Percentiles rank a stretch among this genome's conserved stretches.
Evolutionary conservation across 2,797 vertebrate genomes (phyloP).

Genomic region (Leuciscus waleckii): DNA sequence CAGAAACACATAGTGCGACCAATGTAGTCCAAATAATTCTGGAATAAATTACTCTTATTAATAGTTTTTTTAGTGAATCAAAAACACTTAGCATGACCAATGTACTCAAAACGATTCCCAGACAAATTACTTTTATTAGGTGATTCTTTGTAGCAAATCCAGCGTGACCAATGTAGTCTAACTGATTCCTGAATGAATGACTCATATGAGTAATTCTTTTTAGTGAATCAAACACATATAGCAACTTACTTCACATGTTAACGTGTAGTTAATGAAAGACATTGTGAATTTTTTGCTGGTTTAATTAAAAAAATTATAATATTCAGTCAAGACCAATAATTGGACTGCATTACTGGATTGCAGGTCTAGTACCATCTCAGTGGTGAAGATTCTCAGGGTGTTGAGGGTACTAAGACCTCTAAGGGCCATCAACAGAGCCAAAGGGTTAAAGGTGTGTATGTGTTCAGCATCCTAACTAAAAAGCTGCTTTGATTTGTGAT

Average conservation of each 20-base stretch:
- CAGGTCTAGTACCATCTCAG: constrained; percentile 97
- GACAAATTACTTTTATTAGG: not conserved
- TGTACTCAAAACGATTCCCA: not conserved
- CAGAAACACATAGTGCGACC: not conserved
- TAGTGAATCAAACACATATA: not conserved
- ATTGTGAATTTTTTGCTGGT: not conserved
- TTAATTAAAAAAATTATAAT: not conserved
- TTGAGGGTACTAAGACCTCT: constrained; percentile 94
- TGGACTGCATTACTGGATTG: not conserved
- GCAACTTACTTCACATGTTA: not conserved
- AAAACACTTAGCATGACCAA: not conserved
- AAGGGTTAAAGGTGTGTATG: constrained; percentile 90
- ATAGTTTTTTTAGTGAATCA: not conserved
- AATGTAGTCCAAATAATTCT: not conserved
- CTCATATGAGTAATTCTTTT: not conserved
- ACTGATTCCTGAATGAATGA: not conserved
- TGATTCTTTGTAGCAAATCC: not conserved
- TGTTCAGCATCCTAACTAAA: not conserved
- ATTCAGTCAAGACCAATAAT: not conserved
- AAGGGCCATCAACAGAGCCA: constrained; percentile 95
- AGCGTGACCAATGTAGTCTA: not conserved
- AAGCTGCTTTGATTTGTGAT: not conserved
- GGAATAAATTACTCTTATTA: not conserved
- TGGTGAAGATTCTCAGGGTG: constrained; percentile 98
- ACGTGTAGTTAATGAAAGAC: not conserved